phyloP scores from a whole-genome alignment of 2,797 vertebrate species.

The Mastacembelus armatus region DNA sequence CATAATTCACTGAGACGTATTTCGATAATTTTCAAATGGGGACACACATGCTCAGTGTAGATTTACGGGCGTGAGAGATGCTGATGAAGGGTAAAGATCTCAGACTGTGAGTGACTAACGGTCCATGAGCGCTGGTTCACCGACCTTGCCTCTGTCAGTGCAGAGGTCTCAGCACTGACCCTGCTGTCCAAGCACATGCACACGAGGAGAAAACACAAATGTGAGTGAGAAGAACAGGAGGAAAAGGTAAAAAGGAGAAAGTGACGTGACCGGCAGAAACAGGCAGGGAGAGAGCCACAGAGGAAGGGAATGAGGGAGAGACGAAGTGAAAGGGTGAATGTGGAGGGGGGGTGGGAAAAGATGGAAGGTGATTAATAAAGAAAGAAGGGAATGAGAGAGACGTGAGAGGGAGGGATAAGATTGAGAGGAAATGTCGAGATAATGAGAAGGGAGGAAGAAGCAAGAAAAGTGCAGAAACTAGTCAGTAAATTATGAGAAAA shows the following conservation, averaged over 20 bases:
- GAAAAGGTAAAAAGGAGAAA: neutral
- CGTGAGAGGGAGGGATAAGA: too few species aligned
- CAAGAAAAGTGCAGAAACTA: too few species aligned
- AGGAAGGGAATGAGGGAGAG: too few species aligned
- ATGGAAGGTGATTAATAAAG: too few species aligned
- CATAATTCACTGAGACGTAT: constrained; percentile 34
- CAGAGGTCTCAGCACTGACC: constrained; percentile 25
- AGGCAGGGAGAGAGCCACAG: too few species aligned
- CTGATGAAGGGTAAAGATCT: constrained; percentile 59
- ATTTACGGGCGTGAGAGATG: constrained; percentile 7
- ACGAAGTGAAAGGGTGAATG: too few species aligned
- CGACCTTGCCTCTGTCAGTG: constrained; percentile 12
- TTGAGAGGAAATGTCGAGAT: too few species aligned
- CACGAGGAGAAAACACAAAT: neutral
- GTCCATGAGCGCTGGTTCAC: constrained; percentile 28
- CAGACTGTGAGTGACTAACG: constrained; percentile 50
- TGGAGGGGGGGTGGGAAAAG: too few species aligned
- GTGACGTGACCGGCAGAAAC: too few species aligned
- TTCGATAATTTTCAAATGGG: constrained; percentile 31
- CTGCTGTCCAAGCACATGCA: constrained; percentile 9
- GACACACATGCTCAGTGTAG: neutral
- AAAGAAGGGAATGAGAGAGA: too few species aligned
- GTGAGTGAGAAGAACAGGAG: neutral
- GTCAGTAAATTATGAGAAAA: too few species aligned
- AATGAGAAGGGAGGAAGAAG: too few species aligned